These are phyloP conservation scores for Tiliacea citrago DNA, from an alignment of 2,888 invertebrate species.

Conservation along the genomic window DNA sequence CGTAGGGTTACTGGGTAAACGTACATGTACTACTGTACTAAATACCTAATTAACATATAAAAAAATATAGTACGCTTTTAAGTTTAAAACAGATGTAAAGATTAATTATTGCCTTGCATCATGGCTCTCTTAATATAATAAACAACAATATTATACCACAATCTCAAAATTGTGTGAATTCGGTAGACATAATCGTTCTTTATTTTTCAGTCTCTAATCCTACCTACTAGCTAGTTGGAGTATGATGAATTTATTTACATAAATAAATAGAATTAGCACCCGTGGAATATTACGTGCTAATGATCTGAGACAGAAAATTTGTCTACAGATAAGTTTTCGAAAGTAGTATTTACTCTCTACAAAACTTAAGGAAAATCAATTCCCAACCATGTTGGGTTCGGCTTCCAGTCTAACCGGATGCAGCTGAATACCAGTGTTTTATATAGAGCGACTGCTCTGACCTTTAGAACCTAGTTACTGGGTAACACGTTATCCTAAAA, in stretches of 20 bases:
- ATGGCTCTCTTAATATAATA: no score
- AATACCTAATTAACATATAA: background rate
- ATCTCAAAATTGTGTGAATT: no score
- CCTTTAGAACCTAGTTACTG: no score
- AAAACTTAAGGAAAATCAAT: background rate
- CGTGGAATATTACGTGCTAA: background rate
- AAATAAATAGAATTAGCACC: conserved; percentile 12
- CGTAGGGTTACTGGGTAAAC: conserved; percentile 9
- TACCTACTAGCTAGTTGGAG: background rate
- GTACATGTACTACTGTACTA: conserved; percentile 7
- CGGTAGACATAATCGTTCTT: background rate
- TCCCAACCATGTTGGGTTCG: no score
- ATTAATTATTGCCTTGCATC: background rate
- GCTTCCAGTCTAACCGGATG: no score
- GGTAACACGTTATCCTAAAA: no score
- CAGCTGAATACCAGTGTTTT: no score
- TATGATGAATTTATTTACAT: conserved; percentile 4
- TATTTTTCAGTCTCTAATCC: background rate
- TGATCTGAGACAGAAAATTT: background rate
- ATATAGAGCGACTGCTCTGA: no score
- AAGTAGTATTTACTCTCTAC: background rate
- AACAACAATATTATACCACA: background rate
- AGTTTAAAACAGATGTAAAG: background rate
- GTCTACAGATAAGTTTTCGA: background rate
- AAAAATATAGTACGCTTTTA: background rate